Conservation (phyloP, 2,888 invertebrate species). For the Fragum sueziense region DNA sequence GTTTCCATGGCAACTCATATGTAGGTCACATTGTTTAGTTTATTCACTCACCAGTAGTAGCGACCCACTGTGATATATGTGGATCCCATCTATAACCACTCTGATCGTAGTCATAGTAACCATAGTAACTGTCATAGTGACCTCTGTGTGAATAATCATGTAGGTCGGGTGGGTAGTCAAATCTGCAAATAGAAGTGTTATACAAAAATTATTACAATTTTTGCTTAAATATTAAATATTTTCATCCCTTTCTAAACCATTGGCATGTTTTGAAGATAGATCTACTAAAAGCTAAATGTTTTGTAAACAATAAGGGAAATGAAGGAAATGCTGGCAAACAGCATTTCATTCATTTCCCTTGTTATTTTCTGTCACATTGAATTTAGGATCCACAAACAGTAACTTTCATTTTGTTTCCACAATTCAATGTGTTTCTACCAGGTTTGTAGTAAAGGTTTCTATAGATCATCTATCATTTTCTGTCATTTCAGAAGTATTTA, state of each 20-base stretch:
- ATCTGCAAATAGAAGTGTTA: constrained; percentile 39
- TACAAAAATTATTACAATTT: too few relatives aligned
- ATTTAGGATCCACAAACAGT: background rate
- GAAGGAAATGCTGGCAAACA: background rate
- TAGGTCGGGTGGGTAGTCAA: constrained; percentile 60
- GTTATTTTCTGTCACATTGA: background rate
- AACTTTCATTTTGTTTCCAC: too few relatives aligned
- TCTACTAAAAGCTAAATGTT: too few relatives aligned
- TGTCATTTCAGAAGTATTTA: too few relatives aligned
- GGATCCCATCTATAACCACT: constrained; percentile 58
- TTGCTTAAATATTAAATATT: too few relatives aligned
- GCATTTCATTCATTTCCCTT: background rate
- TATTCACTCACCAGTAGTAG: constrained; percentile 37
- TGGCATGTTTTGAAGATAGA: too few relatives aligned
- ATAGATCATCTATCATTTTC: too few relatives aligned
- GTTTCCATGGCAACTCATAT: too few relatives aligned
- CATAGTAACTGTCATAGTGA: constrained; percentile 59
- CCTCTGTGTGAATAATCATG: constrained; percentile 60
- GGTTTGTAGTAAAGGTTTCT: too few relatives aligned
- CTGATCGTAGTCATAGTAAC: constrained; percentile 69
- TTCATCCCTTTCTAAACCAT: too few relatives aligned
- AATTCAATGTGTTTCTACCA: too few relatives aligned
- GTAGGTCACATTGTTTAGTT: too few relatives aligned
- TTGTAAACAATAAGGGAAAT: background rate
- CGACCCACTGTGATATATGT: constrained; percentile 51